These are phyloP conservation scores for Plagiodera versicolora DNA, from an alignment of 2,888 invertebrate species.

Conservation along the genomic window DNA sequence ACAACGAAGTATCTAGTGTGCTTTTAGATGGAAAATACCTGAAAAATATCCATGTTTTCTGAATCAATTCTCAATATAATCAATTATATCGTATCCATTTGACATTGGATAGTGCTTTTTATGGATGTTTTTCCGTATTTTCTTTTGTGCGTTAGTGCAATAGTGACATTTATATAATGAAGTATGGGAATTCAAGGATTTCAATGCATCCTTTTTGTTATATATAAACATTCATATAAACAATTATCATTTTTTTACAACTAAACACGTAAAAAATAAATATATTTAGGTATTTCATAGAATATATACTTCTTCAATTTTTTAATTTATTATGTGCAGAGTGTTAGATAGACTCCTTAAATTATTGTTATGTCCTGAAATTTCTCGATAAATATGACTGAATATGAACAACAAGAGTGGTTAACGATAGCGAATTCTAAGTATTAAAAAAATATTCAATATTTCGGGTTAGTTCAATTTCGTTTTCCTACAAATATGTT, in stretches of 20 bases:
- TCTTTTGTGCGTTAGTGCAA: conserved; percentile 51
- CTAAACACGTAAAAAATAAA: conserved; percentile 51
- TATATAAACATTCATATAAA: conserved; percentile 50
- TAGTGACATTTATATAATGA: conserved; percentile 48
- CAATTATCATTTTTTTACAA: conserved; percentile 45
- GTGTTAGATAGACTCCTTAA: conserved; percentile 48
- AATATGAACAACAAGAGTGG: conserved; percentile 16
- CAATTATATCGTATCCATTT: not conserved
- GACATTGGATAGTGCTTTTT: not conserved
- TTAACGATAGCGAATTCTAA: too few relatives aligned
- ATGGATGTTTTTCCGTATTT: conserved; percentile 9
- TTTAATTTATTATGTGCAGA: conserved; percentile 39
- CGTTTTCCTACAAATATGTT: too few relatives aligned
- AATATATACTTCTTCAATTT: conserved; percentile 40
- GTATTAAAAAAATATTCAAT: too few relatives aligned
- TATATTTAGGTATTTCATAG: conserved; percentile 44
- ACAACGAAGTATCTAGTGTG: conserved; percentile 45
- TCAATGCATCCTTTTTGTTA: conserved; percentile 47
- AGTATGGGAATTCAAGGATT: conserved; percentile 49
- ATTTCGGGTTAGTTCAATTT: too few relatives aligned
- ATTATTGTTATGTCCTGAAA: conserved; percentile 26
- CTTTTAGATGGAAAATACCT: conserved; percentile 24
- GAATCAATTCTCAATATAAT: not conserved
- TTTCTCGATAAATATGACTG: conserved; percentile 17
- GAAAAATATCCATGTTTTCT: not conserved